Evolutionary conservation across 92 coral and sea anemone genomes (phyloP).

Genomic region (Siderastrea radians): DNA sequence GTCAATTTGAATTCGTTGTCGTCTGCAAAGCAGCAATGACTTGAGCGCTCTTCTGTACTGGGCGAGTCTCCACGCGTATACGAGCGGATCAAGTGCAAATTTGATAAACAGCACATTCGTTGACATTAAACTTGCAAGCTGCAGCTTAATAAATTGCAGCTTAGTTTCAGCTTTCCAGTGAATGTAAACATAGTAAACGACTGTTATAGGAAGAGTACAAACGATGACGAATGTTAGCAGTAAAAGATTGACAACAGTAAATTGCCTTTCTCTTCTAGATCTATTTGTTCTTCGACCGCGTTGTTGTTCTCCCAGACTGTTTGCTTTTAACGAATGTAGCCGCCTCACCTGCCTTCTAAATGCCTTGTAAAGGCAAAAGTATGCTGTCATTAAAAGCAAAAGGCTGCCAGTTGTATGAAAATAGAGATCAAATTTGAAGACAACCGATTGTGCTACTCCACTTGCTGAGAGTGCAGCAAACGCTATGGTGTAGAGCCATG

Average conservation of each 20-base stretch:
- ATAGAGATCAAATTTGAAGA: slow-evolving; percentile 18
- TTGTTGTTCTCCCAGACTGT: background rate
- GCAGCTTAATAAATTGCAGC: background rate
- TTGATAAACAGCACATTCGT: slow-evolving; percentile 59
- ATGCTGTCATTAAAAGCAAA: background rate
- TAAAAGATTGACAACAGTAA: slow-evolving; percentile 28
- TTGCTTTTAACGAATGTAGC: background rate
- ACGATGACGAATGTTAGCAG: slow-evolving; percentile 13
- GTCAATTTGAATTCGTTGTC: background rate
- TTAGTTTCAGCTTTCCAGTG: background rate
- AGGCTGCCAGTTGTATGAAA: slow-evolving; percentile 30
- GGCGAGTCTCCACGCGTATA: slow-evolving; percentile 73
- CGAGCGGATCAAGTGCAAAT: slow-evolving; percentile 74
- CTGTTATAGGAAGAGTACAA: slow-evolving; percentile 16
- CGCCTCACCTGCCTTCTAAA: slow-evolving; percentile 24
- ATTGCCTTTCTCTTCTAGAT: slow-evolving; percentile 25
- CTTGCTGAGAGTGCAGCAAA: background rate
- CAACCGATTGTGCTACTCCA: background rate
- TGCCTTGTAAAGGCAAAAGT: slow-evolving; percentile 27
- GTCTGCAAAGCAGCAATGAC: slow-evolving; percentile 29
- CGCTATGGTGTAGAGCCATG: slow-evolving; percentile 4
- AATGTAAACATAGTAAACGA: background rate
- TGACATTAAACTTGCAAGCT: slow-evolving; percentile 31
- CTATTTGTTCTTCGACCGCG: background rate
- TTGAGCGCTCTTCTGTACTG: slow-evolving; percentile 63